Evolutionary conservation across 2,797 vertebrate species (phyloP), one percentile per base, ranked within the genome.

Genomic region (Sciaenops ocellatus): DNA sequence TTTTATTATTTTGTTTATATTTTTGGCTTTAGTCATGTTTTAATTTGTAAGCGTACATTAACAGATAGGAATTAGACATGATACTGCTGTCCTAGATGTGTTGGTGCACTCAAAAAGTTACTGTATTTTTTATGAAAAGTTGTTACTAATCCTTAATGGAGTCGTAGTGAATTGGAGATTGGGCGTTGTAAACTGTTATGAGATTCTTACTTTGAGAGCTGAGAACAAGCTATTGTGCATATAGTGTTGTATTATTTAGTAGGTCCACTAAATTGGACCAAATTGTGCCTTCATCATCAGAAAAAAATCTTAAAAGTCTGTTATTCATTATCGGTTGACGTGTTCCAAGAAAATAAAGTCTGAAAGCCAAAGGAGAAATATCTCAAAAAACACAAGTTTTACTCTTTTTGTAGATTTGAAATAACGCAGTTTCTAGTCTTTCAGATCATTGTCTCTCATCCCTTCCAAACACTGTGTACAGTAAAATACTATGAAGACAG

Each of bases 261-360:
- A 56, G 26, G 9, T 26, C 28, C 34, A 63, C 42, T 42, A 67
- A 78, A 70, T 12, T 68, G 51, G 41, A 81, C 26, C 55, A 67
- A 56, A 74, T 38, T 51, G 50, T 69, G 59, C 15, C 54, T 63
- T 5, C 26, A 69, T 69, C 48, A 63, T 42, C 78, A 78, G 38
- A 73, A 62, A 74, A 24, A 62, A 56, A 22, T 6, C 18, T 75
- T 5, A 61, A 75, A 80, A 22, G 47, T 69, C 79, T 72, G 69
- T n/a, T 68, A 38, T 63, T 75, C 50, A 77, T 66, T 75, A 63
- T 59, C 34, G 24, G 50, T 11, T 73, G 24, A 13, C 70, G 38
- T 62, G 48, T 79, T 79, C 48, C 51, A 80, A 73, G 26, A 11
- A 55, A 8, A 26, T 2, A 56, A 72, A 52, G 4, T 70, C 54